phyloP scores from a whole-genome alignment of 2,113 vertebrate species.

The Acanthisitta chloris region DNA sequence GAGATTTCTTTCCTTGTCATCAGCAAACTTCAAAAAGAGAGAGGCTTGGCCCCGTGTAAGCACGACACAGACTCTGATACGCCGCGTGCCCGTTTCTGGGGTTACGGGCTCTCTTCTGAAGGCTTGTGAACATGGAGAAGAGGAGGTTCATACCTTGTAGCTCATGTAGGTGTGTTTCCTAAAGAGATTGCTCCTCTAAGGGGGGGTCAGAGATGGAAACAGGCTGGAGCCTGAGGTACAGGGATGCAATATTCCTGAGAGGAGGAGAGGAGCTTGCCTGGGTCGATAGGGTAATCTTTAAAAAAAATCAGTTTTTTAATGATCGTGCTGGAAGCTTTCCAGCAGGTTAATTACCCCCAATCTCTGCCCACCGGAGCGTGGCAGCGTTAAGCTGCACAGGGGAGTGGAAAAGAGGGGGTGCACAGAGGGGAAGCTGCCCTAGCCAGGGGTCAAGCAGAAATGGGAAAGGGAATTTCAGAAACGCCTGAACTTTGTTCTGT shows the following conservation, averaged over 20 bases:
- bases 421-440: accelerated
- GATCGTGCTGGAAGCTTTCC: neutral
- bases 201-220: neutral
- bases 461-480: neutral
- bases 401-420: neutral
- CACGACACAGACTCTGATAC: accelerated
- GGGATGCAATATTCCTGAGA: neutral
- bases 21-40: neutral
- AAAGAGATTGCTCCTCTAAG: neutral
- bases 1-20: neutral
- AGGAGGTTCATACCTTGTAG: accelerated
- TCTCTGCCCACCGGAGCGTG: neutral
- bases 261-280: neutral
- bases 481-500: neutral
- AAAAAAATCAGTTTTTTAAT: neutral
- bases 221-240: neutral
- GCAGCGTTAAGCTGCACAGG: neutral
- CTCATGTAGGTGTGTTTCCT: neutral
- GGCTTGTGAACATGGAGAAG: neutral
- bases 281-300: slow-evolving; percentile 21
- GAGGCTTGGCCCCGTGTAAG: neutral
- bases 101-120: neutral
- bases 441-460: neutral
- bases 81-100: neutral
- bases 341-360: slow-evolving; percentile 22